phyloP scores from a whole-genome alignment of 2,113 vertebrate species.

The Anhinga rufa region DNA sequence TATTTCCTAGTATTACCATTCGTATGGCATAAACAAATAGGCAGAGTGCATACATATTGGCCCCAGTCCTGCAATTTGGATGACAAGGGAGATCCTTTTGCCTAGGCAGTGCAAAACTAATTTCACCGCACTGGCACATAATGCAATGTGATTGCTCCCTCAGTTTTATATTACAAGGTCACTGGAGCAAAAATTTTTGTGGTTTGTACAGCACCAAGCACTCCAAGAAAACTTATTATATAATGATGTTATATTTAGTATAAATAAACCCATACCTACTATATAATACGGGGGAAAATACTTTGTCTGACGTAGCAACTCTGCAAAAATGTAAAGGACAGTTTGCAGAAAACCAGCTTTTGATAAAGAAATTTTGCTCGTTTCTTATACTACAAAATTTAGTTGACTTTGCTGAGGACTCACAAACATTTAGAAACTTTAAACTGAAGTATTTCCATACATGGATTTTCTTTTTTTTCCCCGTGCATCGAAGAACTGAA shows the following conservation, averaged over 20 bases:
- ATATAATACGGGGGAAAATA: not conserved
- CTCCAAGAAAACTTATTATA: conserved; percentile 53
- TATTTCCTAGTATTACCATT: conserved; percentile 35
- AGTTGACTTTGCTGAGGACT: not conserved
- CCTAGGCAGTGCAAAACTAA: conserved; percentile 59
- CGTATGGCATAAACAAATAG: conserved; percentile 43
- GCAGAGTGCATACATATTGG: conserved; percentile 37
- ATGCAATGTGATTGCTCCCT: conserved; percentile 51
- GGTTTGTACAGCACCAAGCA: conserved; percentile 43
- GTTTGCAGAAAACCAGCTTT: not conserved
- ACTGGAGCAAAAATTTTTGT: conserved; percentile 58
- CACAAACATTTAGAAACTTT: conserved; percentile 37
- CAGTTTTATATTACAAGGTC: conserved; percentile 63
- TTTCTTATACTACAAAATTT: not conserved
- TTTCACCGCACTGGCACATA: conserved; percentile 52
- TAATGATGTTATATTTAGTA: conserved; percentile 23
- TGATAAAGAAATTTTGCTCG: not conserved
- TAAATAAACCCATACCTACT: conserved; percentile 18
- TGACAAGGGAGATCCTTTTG: conserved; percentile 59
- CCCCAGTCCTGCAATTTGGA: conserved; percentile 52
- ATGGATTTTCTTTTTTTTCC: not conserved
- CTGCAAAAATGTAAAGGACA: not conserved
- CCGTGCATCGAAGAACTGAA: not conserved
- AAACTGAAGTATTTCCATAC: conserved; percentile 4
- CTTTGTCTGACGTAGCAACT: not conserved